Conservation (phyloP, 1,140 invertebrate species). For the Lineus longissimus region DNA sequence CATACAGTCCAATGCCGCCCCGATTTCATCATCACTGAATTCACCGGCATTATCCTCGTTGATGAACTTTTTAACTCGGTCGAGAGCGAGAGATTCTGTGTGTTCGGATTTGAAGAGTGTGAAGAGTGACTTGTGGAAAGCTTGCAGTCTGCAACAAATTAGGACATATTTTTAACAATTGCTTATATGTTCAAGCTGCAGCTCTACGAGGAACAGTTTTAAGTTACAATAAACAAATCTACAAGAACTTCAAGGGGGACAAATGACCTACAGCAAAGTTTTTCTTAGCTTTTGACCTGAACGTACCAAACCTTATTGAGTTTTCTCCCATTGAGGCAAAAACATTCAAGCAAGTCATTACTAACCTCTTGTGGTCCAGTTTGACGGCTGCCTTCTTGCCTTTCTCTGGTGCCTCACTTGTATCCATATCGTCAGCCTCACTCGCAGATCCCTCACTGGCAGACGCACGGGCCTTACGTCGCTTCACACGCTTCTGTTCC, state of each 20-base stretch:
- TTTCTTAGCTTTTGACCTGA: too few relatives aligned
- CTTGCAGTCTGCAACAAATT: constrained; percentile 38
- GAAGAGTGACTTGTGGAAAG: constrained; percentile 50
- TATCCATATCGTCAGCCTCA: not conserved
- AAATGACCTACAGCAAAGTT: too few relatives aligned
- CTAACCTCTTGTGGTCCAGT: not conserved
- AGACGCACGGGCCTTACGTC: too few relatives aligned
- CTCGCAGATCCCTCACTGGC: not conserved
- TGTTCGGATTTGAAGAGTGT: constrained; percentile 53
- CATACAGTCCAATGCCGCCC: constrained; percentile 76
- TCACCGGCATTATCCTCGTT: constrained; percentile 42
- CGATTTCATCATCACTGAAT: constrained; percentile 71
- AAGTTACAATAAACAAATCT: too few relatives aligned
- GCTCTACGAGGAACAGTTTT: not conserved
- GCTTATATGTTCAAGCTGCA: not conserved
- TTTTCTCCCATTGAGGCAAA: too few relatives aligned
- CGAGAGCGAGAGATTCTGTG: constrained; percentile 50
- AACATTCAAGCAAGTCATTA: not conserved
- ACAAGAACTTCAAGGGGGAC: too few relatives aligned
- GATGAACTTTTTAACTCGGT: constrained; percentile 37
- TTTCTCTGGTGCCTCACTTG: too few relatives aligned
- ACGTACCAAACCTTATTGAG: too few relatives aligned
- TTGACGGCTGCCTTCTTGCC: not conserved
- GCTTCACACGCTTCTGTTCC: too few relatives aligned
- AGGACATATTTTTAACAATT: not conserved